Conservation (phyloP, 1,140 invertebrate species). For the Mesaphorura yosii region DNA sequence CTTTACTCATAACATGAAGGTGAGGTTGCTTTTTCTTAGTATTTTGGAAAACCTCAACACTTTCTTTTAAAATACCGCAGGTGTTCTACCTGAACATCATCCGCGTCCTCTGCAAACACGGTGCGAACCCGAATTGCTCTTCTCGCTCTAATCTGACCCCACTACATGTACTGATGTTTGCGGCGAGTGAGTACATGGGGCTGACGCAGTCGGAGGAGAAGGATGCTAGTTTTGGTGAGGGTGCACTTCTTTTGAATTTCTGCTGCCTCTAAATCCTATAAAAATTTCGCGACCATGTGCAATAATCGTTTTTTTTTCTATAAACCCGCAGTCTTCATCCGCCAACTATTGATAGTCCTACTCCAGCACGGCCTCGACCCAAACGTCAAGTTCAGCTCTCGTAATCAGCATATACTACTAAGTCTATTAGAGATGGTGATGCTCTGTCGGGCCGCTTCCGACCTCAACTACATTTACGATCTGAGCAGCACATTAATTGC, state of each 20-base stretch:
- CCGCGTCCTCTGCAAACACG: constrained; percentile 46
- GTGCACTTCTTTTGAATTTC: neutral
- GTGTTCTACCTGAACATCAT: constrained; percentile 63
- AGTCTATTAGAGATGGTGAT: constrained; percentile 55
- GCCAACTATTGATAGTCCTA: constrained; percentile 51
- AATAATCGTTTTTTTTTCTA: constrained; percentile 2
- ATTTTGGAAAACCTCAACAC: neutral
- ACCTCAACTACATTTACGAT: constrained; percentile 56
- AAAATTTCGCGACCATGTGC: neutral
- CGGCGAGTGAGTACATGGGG: constrained; percentile 50
- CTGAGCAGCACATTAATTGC: constrained; percentile 49
- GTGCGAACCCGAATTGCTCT: constrained; percentile 60
- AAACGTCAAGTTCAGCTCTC: constrained; percentile 41
- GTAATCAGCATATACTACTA: constrained; percentile 51
- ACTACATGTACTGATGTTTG: constrained; percentile 56
- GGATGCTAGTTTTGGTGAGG: constrained; percentile 32
- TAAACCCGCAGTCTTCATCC: constrained; percentile 35
- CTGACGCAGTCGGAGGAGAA: constrained; percentile 48
- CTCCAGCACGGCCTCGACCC: constrained; percentile 57
- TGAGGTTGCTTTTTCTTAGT: constrained; percentile 30
- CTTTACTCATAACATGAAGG: constrained; percentile 62
- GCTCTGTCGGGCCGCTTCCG: constrained; percentile 47
- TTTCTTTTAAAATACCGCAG: constrained; percentile 34
- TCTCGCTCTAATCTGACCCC: constrained; percentile 57
- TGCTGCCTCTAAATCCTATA: too few relatives aligned